Evolutionary conservation across 2,888 invertebrate species (phyloP), one percentile per base, ranked within the genome.

Genomic region (Coelopa pilipes): DNA sequence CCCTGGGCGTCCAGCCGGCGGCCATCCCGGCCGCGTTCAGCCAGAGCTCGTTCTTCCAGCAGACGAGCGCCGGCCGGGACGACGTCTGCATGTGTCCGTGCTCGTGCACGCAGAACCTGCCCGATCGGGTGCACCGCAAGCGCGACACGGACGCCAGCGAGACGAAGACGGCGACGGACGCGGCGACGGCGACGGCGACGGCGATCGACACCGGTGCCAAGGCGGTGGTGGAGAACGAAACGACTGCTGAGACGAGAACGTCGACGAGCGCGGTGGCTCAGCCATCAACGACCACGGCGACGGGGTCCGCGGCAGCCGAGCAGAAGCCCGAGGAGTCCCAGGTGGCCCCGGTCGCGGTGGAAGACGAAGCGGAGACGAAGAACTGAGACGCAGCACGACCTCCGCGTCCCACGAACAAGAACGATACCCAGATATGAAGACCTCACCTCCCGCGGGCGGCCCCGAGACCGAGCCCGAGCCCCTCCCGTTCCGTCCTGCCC

Each of bases 71-170:
- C 9, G 15, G 19, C 46, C 60, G 60, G 12, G 34, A 82, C 72
- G 84, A 86, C 76, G 87, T 87, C 74, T 86, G 86, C 78, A 87
- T 87, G 86, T 86, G 86, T 70, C 86, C 86, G 9, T 86, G 86
- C 75, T 86, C 86, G 24, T 86, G 86, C 78, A 84, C 83, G 13
- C 87, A 86, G 78, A 86, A 85, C 21, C 76, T 86, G 74, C 83
- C 85, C 19, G 80, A 80, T 34, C 79, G 77, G 74, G 74, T 79
- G 17, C 81, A 83, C 70, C 80, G 81, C 76, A 85, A 85, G 77
- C 86, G 85, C 71, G 76, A 80, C 19, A 66, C 66, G 12, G 73
- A 75, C 65, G 63, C 59, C 3, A 57, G 21, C 5, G 77, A 73
- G 10, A 74, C 74, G 34, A 78, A 73, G 1, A 57, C 63, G 9